These are phyloP conservation scores for Labia minor DNA, from an alignment of 2,888 invertebrate genomes.

Conservation along the genomic window DNA sequence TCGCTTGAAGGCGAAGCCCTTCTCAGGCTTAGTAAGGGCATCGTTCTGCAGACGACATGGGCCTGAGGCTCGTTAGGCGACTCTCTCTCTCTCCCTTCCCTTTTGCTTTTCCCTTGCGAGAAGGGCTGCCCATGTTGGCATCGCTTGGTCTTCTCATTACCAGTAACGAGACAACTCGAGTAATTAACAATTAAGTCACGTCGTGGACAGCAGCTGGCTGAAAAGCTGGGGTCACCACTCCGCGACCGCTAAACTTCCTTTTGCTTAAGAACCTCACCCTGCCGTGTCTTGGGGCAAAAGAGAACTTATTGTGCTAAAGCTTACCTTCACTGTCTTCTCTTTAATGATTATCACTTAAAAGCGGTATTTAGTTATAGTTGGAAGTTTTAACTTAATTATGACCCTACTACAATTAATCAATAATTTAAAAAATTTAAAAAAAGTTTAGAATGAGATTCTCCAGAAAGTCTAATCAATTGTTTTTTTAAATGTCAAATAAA, in stretches of 20 bases:
- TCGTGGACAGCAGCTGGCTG: slow-evolving; percentile 13
- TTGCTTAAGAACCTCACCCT: slow-evolving; percentile 7
- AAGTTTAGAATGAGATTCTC: too few species aligned
- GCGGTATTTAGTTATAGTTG: too few species aligned
- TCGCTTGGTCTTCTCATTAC: slow-evolving; percentile 3
- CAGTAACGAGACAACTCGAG: slow-evolving; percentile 13
- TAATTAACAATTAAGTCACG: slow-evolving; percentile 13
- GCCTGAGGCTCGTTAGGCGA: not conserved
- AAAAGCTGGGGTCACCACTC: not conserved
- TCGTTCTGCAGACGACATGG: not conserved
- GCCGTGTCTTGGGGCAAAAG: not conserved
- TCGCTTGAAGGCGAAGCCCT: too few species aligned
- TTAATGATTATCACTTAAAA: too few species aligned
- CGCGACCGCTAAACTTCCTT: not conserved
- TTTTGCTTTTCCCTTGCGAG: not conserved
- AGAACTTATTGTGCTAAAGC: too few species aligned
- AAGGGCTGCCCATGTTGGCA: not conserved
- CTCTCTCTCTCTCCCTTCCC: not conserved
- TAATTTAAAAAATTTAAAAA: too few species aligned
- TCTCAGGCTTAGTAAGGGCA: not conserved
- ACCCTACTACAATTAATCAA: too few species aligned
- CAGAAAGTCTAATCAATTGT: too few species aligned
- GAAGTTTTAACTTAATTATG: too few species aligned
- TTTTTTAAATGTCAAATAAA: too few species aligned
- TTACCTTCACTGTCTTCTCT: too few species aligned